Base-by-base conservation (phyloP, 2,797 vertebrate genomes). In the Pseudochromis fuscus region DNA sequence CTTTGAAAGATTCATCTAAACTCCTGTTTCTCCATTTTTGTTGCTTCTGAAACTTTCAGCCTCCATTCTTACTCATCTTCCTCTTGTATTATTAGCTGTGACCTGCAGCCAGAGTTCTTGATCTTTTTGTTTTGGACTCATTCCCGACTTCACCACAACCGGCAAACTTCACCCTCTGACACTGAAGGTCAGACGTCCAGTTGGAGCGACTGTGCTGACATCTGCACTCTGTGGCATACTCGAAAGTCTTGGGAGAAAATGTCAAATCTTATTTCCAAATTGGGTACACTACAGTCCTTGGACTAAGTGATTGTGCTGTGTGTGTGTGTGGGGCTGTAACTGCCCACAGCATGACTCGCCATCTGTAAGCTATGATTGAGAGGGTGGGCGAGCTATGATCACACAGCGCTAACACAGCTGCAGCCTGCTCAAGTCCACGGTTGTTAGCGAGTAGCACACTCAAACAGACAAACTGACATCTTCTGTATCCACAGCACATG, bases 351-450 rank as follows among this genome's bases (percentile, higher is more conserved):
- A 33, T 23, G 83, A 49, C 64, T 35, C 77, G 2, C 83, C 89
- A 88, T 88, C 89, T 91, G 91, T 83, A 89, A 83, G 82, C 89
- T 72, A 88, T 88, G 89, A 89, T 84, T 75, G 81, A 74, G 64
- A 72, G 83, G 69, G 67, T 64, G 81, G 89, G 81, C 23, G 67
- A 67, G 75, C 87, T 68, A 52, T 72, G 84, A 89, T 88, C 84
- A 81, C 87, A 83, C 73, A 67, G 79, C 72, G 82, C 84, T 72
- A 79, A 85, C 79, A 67, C 90, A 87, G 89, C 86, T 89, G 87
- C 85, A 87, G 68, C 84, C 84, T 77, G 52, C 77, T 81, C 61
- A 63, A 77, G 84, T n/a, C 53, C 67, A 57, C 84, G 80, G 72
- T 84, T 79, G 84, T 84, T 84, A 75, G 78, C 9, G n/a, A 81